These are phyloP conservation scores for Callocephalon fimbriatum DNA, from an alignment of 2,113 vertebrate species.

Conservation along the genomic window DNA sequence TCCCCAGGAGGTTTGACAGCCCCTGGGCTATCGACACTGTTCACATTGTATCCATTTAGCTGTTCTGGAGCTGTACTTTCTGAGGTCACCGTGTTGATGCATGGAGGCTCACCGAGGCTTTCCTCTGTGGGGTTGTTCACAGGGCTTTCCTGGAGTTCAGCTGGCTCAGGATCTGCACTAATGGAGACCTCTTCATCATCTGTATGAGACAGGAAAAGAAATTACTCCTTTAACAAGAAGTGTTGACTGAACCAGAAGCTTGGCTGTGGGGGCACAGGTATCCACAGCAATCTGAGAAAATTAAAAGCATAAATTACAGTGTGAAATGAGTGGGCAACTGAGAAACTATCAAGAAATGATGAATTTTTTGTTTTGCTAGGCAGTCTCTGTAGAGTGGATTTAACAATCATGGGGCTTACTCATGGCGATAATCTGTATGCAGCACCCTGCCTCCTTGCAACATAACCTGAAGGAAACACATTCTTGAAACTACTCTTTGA, in stretches of 20 bases:
- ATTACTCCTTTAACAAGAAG: not conserved
- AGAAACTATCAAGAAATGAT: not conserved
- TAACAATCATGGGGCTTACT: not conserved
- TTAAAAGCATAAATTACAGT: constrained; percentile 8
- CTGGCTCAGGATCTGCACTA: constrained; percentile 82
- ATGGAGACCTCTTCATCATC: constrained; percentile 95
- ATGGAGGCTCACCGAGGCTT: constrained; percentile 50
- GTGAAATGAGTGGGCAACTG: not conserved
- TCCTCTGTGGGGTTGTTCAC: constrained; percentile 66
- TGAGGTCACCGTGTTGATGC: constrained; percentile 70
- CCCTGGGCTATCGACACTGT: constrained; percentile 49
- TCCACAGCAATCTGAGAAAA: constrained; percentile 9
- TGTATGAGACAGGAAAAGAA: constrained; percentile 68
- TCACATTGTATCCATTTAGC: constrained; percentile 66
- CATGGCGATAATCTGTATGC: not conserved
- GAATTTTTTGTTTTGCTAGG: not conserved
- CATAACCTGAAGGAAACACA: not conserved
- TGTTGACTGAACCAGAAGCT: not conserved
- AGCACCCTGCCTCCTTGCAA: not conserved
- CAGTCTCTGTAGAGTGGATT: not conserved
- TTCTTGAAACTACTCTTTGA: not conserved
- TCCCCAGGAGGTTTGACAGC: constrained; percentile 48
- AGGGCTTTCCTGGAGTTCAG: constrained; percentile 68
- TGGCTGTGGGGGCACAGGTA: not conserved
- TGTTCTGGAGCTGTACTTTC: constrained; percentile 79